phyloP scores from a whole-genome alignment of 2,113 vertebrate species.

The Lepus timidus region DNA sequence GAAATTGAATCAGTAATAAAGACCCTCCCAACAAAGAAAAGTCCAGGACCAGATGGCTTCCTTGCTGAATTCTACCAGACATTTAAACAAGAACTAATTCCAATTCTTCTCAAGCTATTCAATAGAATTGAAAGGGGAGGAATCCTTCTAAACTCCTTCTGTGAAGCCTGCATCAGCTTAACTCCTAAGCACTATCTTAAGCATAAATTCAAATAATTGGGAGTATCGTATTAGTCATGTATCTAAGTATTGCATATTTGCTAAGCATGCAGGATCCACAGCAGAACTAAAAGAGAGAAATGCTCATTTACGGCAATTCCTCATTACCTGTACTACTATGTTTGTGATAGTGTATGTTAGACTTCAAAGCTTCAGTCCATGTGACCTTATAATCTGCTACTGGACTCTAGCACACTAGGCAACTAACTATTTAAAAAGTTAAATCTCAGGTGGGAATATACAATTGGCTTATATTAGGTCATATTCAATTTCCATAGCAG shows the following conservation, averaged over 20 bases:
- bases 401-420: background rate
- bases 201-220: background rate
- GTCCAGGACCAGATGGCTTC: too few species aligned
- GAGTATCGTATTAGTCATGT: background rate
- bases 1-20: too few species aligned
- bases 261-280: background rate
- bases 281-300: background rate
- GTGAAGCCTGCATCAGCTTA: too few species aligned
- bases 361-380: background rate
- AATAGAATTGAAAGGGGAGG: too few species aligned
- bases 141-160: too few species aligned
- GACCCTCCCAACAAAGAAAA: too few species aligned
- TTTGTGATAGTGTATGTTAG: background rate
- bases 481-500: background rate
- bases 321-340: background rate
- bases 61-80: too few species aligned
- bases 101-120: too few species aligned
- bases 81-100: too few species aligned
- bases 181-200: background rate
- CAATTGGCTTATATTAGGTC: background rate
- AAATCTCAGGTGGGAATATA: background rate
- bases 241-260: background rate
- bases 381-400: too few species aligned
- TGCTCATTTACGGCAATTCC: background rate
- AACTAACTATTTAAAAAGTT: background rate